These are phyloP conservation scores for Mirounga angustirostris DNA, from an alignment of 2,113 vertebrate species.

Conservation along the genomic window DNA sequence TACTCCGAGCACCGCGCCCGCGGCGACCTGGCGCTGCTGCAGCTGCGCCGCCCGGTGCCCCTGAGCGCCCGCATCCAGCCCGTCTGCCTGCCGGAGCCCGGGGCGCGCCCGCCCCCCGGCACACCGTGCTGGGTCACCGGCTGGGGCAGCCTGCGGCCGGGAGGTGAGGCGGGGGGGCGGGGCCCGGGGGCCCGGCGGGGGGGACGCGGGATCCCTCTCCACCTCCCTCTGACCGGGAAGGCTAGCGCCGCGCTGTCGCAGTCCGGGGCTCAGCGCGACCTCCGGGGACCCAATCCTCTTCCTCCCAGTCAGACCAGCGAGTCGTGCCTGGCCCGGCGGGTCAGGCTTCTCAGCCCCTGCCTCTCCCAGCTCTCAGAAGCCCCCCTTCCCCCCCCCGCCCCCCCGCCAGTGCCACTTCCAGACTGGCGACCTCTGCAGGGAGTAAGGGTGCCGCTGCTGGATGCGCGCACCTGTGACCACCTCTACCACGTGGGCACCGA, in stretches of 20 bases:
- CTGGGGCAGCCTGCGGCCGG: constrained; percentile 81
- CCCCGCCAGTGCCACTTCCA: constrained; percentile 60
- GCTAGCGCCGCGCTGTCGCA: background rate
- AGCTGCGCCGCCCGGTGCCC: constrained; percentile 62
- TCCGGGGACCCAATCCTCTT: background rate
- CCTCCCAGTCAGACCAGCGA: background rate
- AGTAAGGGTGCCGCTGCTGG: constrained; percentile 70
- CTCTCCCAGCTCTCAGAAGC: background rate
- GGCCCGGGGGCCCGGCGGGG: accelerated
- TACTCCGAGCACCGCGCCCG: constrained; percentile 48
- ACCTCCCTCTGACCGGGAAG: background rate
- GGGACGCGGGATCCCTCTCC: too few species aligned
- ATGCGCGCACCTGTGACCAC: constrained; percentile 50
- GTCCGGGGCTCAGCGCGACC: background rate
- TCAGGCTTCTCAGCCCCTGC: too few species aligned
- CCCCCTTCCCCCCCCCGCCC: background rate
- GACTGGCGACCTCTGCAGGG: constrained; percentile 69
- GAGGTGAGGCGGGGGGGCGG: constrained; percentile 69
- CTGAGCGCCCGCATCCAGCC: constrained; percentile 77
- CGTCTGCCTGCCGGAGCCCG: constrained; percentile 74
- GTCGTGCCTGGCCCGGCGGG: background rate
- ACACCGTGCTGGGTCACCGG: constrained; percentile 84
- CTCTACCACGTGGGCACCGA: constrained; percentile 64
- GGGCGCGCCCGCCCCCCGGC: background rate
- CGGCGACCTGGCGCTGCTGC: constrained; percentile 82